phyloP scores from a whole-genome alignment of 2,113 vertebrate species.

The Jaculus jaculus region DNA sequence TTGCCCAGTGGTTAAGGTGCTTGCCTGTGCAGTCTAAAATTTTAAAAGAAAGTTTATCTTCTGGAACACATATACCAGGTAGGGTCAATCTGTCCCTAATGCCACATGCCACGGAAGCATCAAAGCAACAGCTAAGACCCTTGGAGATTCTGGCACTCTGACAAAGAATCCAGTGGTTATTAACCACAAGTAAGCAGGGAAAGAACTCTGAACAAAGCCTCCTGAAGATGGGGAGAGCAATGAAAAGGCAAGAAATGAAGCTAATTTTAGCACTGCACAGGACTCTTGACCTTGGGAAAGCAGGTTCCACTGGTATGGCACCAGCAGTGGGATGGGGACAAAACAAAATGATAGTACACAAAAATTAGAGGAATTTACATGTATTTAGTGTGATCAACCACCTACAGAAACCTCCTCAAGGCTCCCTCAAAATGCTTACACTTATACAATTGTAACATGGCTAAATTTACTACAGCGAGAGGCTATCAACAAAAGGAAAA shows the following conservation, averaged over 20 bases:
- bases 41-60: neutral
- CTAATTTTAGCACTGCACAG: neutral
- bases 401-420: neutral
- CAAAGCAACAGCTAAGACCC: neutral
- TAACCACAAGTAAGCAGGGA: neutral
- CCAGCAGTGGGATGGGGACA: neutral
- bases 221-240: neutral
- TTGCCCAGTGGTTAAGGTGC: too few relatives aligned
- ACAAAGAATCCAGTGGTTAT: neutral
- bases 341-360: neutral
- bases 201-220: conserved; percentile 11
- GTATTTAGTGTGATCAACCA: neutral
- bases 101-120: neutral
- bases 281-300: neutral
- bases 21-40: too few relatives aligned
- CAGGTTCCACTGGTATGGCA: neutral
- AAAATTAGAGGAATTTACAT: neutral
- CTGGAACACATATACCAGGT: neutral
- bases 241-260: neutral
- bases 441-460: neutral
- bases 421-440: neutral
- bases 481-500: neutral
- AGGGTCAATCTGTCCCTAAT: neutral
- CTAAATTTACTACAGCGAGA: conserved; percentile 1
- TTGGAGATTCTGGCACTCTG: neutral